Evolutionary conservation across 2,888 invertebrate genomes (phyloP), one percentile per base, ranked within the genome.

Genomic region (Andrena fulva): DNA sequence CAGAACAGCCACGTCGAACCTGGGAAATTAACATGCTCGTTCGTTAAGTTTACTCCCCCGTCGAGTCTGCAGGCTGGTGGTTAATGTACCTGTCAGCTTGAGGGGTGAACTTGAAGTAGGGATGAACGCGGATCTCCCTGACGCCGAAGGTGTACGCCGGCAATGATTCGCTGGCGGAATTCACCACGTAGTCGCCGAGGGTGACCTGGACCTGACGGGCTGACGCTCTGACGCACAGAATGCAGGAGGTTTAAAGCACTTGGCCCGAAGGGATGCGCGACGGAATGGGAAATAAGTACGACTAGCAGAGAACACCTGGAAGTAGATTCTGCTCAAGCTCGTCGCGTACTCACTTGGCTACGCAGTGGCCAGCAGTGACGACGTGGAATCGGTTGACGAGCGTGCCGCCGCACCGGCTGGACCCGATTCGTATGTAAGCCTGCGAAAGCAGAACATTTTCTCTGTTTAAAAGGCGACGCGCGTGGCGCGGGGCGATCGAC

Each of bases 321-420:
- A 20, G 10, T 27, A 27, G 56, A 27, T 56, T 56, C 24, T 56
- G 24, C 27, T 12, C 56, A 27, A 56, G 56, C 24, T 56, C 10
- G 56, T 27, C 24, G 24, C 24, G 4, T 70, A 90, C 94, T 94
- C 92, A 95, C 95, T 95, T 95, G 69, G 98, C 98, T 33, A 98
- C 98, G 93, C 98, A 99, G 94, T 98, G 98, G 0, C 98, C 98
- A 4, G 98, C 98, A 2, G 98, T 98, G 74, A 98, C 98, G 10
- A 99, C 98, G 94, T 98, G 98, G 76, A 97, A 96, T 33, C 98
- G 96, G 88, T 98, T 98, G 89, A 98, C 97, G 84, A 98, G 95
- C 0, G 98, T 98, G 33, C 98, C 98, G 56, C 98, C 98, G 92
- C 98, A 98, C 94, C 98, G 97, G 95, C 98, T 98, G 60, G 98